Evolutionary conservation across 1,140 invertebrate genomes (phyloP), one percentile per base, ranked within the genome.

Genomic region (Conus ventricosus): DNA sequence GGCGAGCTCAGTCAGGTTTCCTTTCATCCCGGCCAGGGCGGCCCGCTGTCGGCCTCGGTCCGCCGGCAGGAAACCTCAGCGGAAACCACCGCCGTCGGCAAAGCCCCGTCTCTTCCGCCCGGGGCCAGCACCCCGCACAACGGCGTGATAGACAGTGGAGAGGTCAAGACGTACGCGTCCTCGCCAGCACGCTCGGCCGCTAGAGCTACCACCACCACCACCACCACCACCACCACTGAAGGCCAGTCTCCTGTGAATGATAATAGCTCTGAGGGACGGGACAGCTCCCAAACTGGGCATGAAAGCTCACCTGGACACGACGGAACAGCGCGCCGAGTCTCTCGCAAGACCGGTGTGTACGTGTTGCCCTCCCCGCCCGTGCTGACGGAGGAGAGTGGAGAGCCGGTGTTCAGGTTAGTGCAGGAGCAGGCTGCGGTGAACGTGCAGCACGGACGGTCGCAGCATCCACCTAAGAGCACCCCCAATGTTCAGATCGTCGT

Each of bases 291-390:
- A 8, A 8, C 57, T 2, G 8, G 15, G 57, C 8, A 60, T 60
- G 78, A n/a, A 39, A 51, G 27, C 20, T n/a, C 57, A 6, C 13
- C 55, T 23, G 27, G 20, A 11, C 8, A 25, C 4, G 55, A 23
- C 20, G 57, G 13, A 20, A 84, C 25, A 13, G 82, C 53, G 3
- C 23, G 82, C n/a, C 54, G 82, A 27, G 15, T 57, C 10, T 84
- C 82, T 8, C 23, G 82, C 15, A 84, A 84, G 57, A 39, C 57
- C 0, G 82, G 82, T 13, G 82, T 84, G 8, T 84, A 84, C 57
- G 57, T 84, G 54, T 27, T 67, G 82, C 57, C 82, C 54, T 23
- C 82, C 20, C 25, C 17, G 53, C n/a, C 82, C 20, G 57, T 63
- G 55, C 23, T 63, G 55, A 60, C 5, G 3, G 57, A 25, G 55